These are phyloP conservation scores for Heliconius hortense DNA, from an alignment of 2,888 invertebrate species.

Conservation along the genomic window DNA sequence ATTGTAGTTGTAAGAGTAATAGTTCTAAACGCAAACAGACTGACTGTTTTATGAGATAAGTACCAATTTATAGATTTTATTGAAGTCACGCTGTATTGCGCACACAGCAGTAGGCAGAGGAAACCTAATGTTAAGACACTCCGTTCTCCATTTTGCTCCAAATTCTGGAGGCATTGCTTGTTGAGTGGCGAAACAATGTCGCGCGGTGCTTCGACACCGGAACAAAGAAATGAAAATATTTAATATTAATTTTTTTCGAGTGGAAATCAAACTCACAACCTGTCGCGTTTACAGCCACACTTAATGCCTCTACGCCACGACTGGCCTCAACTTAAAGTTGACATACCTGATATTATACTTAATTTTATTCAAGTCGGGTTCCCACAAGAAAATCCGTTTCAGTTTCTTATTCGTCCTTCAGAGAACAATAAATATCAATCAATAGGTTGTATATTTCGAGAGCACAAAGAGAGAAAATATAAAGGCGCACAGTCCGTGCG, in stretches of 20 bases:
- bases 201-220: too few relatives aligned
- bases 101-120: too few relatives aligned
- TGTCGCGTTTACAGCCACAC: too few relatives aligned
- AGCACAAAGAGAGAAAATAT: constrained; percentile 26
- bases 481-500: constrained; percentile 27
- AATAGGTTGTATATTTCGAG: constrained; percentile 16
- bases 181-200: too few relatives aligned
- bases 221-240: too few relatives aligned
- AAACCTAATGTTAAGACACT: too few relatives aligned
- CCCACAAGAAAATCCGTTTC: constrained; percentile 11
- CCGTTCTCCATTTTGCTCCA: too few relatives aligned
- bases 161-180: too few relatives aligned
- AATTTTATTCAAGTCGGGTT: background rate
- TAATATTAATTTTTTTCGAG: too few relatives aligned
- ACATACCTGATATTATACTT: background rate
- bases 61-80: background rate
- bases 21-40: background rate
- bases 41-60: background rate
- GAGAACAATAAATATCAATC: constrained; percentile 29
- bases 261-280: too few relatives aligned
- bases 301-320: too few relatives aligned
- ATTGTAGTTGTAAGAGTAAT: constrained; percentile 2
- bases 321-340: background rate
- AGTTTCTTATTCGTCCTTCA: constrained; percentile 26
- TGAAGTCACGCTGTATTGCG: too few relatives aligned